Evolutionary conservation across 2,797 vertebrate genomes (phyloP).

Genomic region (Sebastes matsubarae): DNA sequence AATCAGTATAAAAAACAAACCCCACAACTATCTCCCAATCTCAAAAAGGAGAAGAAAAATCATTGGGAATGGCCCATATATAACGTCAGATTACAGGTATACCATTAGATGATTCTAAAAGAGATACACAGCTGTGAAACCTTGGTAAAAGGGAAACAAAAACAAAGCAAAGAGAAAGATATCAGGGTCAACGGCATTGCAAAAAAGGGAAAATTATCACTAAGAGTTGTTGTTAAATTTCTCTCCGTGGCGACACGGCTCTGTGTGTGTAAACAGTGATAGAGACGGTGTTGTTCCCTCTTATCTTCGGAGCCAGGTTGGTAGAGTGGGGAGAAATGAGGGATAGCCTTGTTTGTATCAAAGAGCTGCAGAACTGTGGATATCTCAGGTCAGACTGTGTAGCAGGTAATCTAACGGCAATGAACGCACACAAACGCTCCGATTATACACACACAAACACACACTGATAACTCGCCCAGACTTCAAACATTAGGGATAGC

Average conservation of each 20-base stretch:
- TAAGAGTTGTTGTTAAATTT: constrained; percentile 41
- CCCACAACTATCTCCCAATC: constrained; percentile 13
- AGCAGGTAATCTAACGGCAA: constrained; percentile 49
- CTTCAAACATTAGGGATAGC: constrained; percentile 53
- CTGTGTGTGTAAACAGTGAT: constrained; percentile 49
- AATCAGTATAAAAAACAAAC: constrained; percentile 27
- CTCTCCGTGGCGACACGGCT: constrained; percentile 20
- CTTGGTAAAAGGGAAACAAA: not conserved
- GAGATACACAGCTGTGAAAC: not conserved
- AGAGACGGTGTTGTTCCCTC: constrained; percentile 70
- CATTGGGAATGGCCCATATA: constrained; percentile 1
- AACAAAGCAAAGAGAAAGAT: not conserved
- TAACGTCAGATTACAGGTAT: constrained; percentile 9
- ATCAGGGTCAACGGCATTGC: constrained; percentile 4
- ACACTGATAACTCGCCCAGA: constrained; percentile 33
- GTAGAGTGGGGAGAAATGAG: constrained; percentile 68
- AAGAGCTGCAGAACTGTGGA: constrained; percentile 65
- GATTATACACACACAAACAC: constrained; percentile 19
- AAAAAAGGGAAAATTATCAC: constrained; percentile 38
- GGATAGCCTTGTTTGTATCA: constrained; percentile 72
- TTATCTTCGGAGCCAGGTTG: constrained; percentile 76
- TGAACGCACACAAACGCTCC: constrained; percentile 40
- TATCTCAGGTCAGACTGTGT: constrained; percentile 64
- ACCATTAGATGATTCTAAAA: not conserved
- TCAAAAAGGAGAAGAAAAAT: constrained; percentile 18